Evolutionary conservation across 1,140 invertebrate species (phyloP), one percentile per base, ranked within the genome.

Genomic region (Pogonognathellus flavescens): DNA sequence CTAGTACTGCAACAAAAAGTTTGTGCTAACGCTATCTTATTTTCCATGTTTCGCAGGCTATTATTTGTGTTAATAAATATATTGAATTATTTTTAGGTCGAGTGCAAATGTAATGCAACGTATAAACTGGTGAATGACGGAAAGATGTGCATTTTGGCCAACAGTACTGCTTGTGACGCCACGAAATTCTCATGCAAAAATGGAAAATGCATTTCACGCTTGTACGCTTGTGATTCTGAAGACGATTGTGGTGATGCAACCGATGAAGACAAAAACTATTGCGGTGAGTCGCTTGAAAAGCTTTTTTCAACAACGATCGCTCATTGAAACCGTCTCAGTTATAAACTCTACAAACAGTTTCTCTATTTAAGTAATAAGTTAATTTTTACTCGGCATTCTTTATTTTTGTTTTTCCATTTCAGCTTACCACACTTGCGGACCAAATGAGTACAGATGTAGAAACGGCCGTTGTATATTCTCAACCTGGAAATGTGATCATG

Each of bases 141-240:
- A 20, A 93, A 95, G 86, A 98, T 97, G 96, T 98, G 96, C 89
- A 96, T 96, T 0, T 92, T 95, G 0, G 94, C 95, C 85, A 98
- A 97, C 89, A 93, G 95, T 4, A 97, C 95, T 0, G 13, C 66
- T 7, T 99, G 98, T 90, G 95, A 97, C 88, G 90, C 93, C 0
- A 90, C 93, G 87, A 98, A 98, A 90, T 99, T 99, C 91, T 95
- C 96, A 87, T 99, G 98, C 90, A 93, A 93, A 13, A 98, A 98
- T 90, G 97, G 97, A 9, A 95, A 97, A 89, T 99, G 98, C 89
- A 98, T 99, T 84, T 96, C 96, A 0, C n/a, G 96, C 76, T 95
- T 98, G 93, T 99, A 97, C 96, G 95, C 97, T 5, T 99, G 98
- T 90, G 98, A 99, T 90, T 96, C 96, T 0, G 97, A 99, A 87